A percentile compares a stretch with the other conserved stretches of the same genome.
These are phyloP conservation scores for Pseudolaguvia tuberculata DNA, from an alignment of 2,113 vertebrate genomes.

Conservation along the genomic window DNA sequence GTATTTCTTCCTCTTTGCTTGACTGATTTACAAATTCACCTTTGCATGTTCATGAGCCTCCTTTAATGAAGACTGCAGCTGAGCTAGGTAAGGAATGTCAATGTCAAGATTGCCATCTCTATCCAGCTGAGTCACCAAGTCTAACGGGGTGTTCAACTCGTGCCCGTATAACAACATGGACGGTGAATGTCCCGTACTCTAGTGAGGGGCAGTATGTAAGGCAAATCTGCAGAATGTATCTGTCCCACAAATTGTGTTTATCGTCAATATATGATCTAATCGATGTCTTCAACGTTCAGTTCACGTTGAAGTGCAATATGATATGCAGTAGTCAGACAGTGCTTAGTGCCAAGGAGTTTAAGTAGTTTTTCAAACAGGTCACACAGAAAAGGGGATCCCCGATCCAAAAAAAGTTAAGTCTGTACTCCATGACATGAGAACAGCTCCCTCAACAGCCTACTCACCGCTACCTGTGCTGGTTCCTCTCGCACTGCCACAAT, in stretches of 20 bases:
- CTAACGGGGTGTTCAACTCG: conserved; percentile 19
- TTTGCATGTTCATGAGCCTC: not conserved
- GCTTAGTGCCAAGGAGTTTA: not conserved
- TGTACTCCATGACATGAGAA: conserved; percentile 3
- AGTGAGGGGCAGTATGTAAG: not conserved
- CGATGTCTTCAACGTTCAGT: too few relatives aligned
- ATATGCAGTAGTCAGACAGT: conserved; percentile 25
- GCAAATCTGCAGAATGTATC: conserved; percentile 22
- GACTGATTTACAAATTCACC: not conserved
- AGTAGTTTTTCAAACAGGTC: conserved; percentile 1
- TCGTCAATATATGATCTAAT: too few relatives aligned
- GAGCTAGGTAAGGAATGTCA: not conserved
- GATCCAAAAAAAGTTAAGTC: conserved; percentile 18
- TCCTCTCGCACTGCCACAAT: conserved; percentile 8
- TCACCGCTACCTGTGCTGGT: not conserved
- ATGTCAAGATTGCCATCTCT: not conserved
- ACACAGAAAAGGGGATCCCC: conserved; percentile 23
- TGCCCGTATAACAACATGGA: not conserved
- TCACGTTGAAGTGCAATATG: too few relatives aligned
- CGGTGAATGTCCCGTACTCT: not conserved
- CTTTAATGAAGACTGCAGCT: not conserved
- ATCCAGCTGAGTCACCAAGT: not conserved
- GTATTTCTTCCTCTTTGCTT: not conserved
- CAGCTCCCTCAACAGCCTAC: conserved; percentile 6
- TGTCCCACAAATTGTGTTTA: conserved; percentile 14